phyloP scores from a whole-genome alignment of 2,888 invertebrate species.

The Abscondita cerata region DNA sequence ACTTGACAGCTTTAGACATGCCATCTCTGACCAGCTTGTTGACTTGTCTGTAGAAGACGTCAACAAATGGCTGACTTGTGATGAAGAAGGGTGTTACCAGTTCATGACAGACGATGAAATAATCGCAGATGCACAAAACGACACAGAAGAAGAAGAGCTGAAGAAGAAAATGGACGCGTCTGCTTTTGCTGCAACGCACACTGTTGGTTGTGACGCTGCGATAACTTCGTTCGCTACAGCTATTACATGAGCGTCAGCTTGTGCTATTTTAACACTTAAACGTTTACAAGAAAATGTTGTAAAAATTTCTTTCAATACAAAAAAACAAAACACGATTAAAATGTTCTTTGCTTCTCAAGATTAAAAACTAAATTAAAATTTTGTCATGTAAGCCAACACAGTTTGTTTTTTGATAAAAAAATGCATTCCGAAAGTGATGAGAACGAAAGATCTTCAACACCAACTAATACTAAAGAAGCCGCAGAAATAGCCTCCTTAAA shows the following conservation, averaged over 20 bases:
- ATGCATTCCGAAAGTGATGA: too few relatives aligned
- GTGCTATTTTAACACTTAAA: neutral
- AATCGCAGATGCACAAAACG: neutral
- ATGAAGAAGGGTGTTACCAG: neutral
- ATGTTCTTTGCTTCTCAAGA: too few relatives aligned
- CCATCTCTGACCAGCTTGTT: too few relatives aligned
- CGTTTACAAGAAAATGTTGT: neutral
- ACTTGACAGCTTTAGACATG: neutral
- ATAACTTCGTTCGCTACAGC: neutral
- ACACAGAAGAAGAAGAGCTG: neutral
- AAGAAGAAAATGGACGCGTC: neutral
- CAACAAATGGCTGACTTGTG: neutral
- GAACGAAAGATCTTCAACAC: too few relatives aligned
- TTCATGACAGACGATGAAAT: neutral
- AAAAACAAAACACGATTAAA: too few relatives aligned
- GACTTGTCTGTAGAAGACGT: too few relatives aligned
- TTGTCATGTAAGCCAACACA: too few relatives aligned
- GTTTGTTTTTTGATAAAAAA: too few relatives aligned
- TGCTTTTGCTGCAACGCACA: neutral
- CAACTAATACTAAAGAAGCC: too few relatives aligned
- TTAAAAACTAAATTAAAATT: too few relatives aligned
- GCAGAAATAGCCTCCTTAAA: too few relatives aligned
- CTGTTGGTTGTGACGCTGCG: neutral
- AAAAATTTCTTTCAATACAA: neutral
- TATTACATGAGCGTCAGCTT: neutral